Evolutionary conservation across 2,888 invertebrate species (phyloP), one percentile per base, ranked within the genome.

Genomic region (Cantharis rufa): DNA sequence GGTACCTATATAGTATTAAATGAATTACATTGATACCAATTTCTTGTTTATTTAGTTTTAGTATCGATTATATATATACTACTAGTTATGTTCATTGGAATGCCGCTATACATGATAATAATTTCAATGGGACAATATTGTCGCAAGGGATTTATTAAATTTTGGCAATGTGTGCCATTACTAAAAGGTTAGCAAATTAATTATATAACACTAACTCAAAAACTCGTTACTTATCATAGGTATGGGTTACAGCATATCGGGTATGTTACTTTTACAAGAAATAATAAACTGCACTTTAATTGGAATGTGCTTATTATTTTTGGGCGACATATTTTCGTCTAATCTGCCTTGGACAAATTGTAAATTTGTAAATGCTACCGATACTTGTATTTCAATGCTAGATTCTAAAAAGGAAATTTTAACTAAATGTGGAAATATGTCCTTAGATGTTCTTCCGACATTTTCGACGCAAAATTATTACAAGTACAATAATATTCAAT

Each of bases 101-200:
- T 71, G 32, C 71, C 71, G 11, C 10, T 71, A n/a, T 71, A 71
- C 32, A 71, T 75, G 71, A 32, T 75, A 61, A 69, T 32, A 62
- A 18, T 71, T 18, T 71, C 62, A 11, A 71, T 75, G 75, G 75
- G 68, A 61, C 68, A 61, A 13, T 75, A 75, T 18, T 68, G 68
- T 15, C 27, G 71, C 9, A 71, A 69, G 21, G 75, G 75, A 15
- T 75, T 68, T 28, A 69, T 75, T 10, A 71, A 28, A 10, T 72
- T 66, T 28, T 75, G 75, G 75, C 68, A 75, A 13, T 71, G 71
- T 9, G 28, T 75, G 48, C 75, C 75, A 2, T 15, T 75, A 62
- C 21, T 75, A 15, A 66, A 71, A 75, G 75, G 75, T 71, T n/a
- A 48, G n/a, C 13, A 66, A 48, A 7, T n/a, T n/a, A 1, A 48